Base-by-base conservation (phyloP, 2,113 vertebrate genomes). In the Pangasianodon gigas region DNA sequence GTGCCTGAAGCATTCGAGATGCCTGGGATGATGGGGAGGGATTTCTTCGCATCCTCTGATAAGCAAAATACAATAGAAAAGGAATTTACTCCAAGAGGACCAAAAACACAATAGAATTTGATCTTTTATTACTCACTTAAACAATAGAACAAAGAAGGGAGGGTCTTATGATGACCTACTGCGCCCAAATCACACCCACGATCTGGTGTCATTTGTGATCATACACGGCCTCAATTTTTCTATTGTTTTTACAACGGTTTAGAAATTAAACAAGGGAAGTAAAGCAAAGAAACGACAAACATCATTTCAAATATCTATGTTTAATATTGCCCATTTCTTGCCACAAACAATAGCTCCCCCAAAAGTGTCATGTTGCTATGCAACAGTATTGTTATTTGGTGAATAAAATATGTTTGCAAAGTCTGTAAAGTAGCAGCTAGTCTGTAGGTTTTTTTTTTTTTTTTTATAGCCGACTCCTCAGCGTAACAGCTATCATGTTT, bases 1-100 rank as follows among this genome's bases (percentile, higher is more conserved):
- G 95, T 95, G 89, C 96, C 97, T 21, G 95, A 93, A 75, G 96
- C 94, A 75, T 94, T 94, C 90, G 97, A 94, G 89, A 96, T 96
- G 58, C 95, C 95, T 3, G 95, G 97, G 89, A 98, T 96, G 84
- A 94, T 94, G 71, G 96, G 93, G 90, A 96, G 94, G 85, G 96
- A 94, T 85, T 96, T 97, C 82, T 96, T 97, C 46, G 94, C 93
- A 91, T 96, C 95, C 91, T 96, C 95, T 97, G 90, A 91, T 84
- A 9, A 79, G 41, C 58, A 26, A n/a, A 83, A 90, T 32, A 87
- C 51, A 86, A 77, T 44, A 81, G 10, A 3, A 41, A 32, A 65
- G 16, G 21, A 60, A 67, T 29, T 46, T 48, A 67, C 14, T 65
- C 21, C 5, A 48, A 88, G 1, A 85, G 18, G 60, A 87, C 90